Evolutionary conservation across 2,113 vertebrate species (phyloP).

Genomic region (Stomatorhinus ivindoensis): DNA sequence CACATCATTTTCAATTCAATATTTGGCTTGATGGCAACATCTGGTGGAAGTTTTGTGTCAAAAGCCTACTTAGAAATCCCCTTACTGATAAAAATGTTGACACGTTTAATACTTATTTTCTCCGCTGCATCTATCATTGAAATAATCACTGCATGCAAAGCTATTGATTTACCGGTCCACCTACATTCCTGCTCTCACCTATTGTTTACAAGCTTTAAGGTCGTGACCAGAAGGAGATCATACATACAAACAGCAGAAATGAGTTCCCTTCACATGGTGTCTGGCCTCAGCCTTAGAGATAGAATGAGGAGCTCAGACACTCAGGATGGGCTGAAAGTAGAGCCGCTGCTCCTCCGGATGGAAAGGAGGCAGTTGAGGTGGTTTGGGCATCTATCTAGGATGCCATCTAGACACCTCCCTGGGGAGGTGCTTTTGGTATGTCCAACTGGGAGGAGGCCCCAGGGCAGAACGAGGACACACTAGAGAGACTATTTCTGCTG

Average conservation of each 20-base stretch:
- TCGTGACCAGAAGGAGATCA: background rate
- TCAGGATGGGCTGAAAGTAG: background rate
- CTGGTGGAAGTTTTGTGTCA: too few relatives aligned
- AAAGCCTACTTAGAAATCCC: too few relatives aligned
- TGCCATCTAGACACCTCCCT: background rate
- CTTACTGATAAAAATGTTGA: too few relatives aligned
- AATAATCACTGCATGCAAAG: background rate
- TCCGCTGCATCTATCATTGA: background rate
- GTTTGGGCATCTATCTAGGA: background rate
- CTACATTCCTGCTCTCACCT: background rate
- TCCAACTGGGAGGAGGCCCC: background rate
- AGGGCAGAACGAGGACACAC: background rate
- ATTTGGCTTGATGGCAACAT: too few relatives aligned
- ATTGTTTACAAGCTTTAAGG: background rate
- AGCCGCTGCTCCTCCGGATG: background rate
- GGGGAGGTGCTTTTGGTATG: too few relatives aligned
- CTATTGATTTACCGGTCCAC: background rate
- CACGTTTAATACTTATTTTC: too few relatives aligned
- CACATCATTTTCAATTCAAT: too few relatives aligned
- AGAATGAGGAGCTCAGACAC: background rate
- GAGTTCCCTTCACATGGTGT: background rate
- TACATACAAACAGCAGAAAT: background rate
- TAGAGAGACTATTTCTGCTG: background rate
- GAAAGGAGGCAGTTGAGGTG: background rate
- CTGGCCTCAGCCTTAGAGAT: background rate